These are phyloP conservation scores for Acanthococcus lagerstroemiae DNA, from an alignment of 2,888 invertebrate genomes.

Conservation along the genomic window DNA sequence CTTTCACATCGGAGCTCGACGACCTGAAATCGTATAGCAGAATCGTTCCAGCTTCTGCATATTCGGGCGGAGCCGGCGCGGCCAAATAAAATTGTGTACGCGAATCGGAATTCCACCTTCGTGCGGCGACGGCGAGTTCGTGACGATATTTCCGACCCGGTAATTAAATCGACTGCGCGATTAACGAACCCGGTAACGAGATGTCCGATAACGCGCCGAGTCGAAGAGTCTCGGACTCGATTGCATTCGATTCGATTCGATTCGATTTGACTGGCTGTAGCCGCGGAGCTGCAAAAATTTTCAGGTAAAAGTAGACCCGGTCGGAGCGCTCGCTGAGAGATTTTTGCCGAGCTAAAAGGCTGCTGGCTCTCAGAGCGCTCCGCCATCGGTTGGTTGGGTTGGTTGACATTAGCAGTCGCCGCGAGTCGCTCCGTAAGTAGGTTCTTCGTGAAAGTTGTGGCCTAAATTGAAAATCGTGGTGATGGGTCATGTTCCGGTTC, in stretches of 20 bases:
- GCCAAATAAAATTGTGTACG: neutral
- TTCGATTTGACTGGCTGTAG: neutral
- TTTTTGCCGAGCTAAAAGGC: neutral
- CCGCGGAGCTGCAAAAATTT: neutral
- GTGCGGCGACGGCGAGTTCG: neutral
- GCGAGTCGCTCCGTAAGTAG: conserved; percentile 19
- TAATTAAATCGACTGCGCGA: neutral
- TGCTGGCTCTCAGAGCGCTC: too few relatives aligned
- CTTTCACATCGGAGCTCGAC: too few relatives aligned
- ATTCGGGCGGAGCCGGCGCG: neutral
- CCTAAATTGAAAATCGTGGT: conserved; percentile 31
- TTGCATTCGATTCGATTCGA: neutral
- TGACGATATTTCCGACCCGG: neutral
- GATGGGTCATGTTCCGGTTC: conserved; percentile 31
- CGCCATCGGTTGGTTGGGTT: neutral
- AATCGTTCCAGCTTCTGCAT: neutral
- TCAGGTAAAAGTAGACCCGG: conserved; percentile 2
- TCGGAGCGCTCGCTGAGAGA: neutral
- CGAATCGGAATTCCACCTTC: neutral
- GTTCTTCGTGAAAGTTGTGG: conserved; percentile 29
- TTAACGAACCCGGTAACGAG: conserved; percentile 3
- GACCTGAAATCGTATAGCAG: neutral
- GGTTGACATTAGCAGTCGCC: conserved; percentile 18
- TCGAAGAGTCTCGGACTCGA: neutral
- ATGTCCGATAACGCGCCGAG: neutral